A percentile compares a stretch with the other conserved stretches of the same genome.
Conservation (phyloP, 2,113 vertebrate genomes). For the Tychaedon coryphoeus region DNA sequence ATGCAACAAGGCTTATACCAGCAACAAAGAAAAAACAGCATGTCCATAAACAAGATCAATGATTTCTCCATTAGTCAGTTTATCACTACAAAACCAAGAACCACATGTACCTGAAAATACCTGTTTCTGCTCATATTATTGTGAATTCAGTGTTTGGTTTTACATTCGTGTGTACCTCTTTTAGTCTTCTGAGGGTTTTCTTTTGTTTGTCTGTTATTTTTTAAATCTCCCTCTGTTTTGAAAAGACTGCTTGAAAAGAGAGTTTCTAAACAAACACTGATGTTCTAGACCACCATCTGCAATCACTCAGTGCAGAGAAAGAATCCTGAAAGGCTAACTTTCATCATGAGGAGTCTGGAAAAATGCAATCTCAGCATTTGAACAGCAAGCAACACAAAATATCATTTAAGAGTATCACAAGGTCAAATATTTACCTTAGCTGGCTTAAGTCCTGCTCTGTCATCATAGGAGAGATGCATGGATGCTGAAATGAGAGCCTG, state of each 20-base stretch:
- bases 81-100: not conserved
- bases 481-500: not conserved
- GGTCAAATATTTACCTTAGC: slow-evolving; percentile 8
- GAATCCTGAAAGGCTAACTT: not conserved
- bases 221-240: not conserved
- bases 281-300: not conserved
- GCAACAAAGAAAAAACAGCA: not conserved
- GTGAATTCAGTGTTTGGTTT: not conserved
- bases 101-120: not conserved
- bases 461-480: not conserved
- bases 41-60: not conserved
- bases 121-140: not conserved
- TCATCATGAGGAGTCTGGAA: not conserved
- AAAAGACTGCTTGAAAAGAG: not conserved
- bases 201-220: not conserved
- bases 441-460: not conserved
- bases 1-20: not conserved
- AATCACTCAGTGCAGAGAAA: not conserved
- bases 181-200: not conserved
- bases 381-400: not conserved
- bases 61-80: not conserved
- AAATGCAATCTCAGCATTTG: not conserved
- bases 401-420: not conserved
- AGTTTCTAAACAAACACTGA: not conserved
- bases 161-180: not conserved